These are phyloP conservation scores for Rhagonycha fulva DNA, from an alignment of 2,888 invertebrate genomes.

Conservation along the genomic window DNA sequence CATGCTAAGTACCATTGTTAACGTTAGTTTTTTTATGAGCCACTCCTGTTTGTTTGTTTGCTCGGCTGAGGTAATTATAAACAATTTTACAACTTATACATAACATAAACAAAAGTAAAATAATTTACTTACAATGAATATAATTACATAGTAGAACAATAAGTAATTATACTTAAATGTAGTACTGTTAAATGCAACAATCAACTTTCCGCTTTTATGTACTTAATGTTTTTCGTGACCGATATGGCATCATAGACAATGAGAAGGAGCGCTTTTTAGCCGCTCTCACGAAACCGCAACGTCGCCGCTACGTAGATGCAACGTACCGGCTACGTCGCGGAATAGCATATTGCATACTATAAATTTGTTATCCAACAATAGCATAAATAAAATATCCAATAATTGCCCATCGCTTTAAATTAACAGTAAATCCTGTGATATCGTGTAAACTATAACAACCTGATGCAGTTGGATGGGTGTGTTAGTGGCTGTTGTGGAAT, in stretches of 20 bases:
- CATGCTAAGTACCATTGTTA: background rate
- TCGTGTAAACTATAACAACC: background rate
- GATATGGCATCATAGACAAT: background rate
- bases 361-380: background rate
- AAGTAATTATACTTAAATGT: background rate
- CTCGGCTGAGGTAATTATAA: background rate
- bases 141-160: background rate
- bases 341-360: background rate
- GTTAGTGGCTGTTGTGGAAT: background rate
- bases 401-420: background rate
- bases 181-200: background rate
- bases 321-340: background rate
- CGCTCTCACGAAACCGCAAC: background rate
- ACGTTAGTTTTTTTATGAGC: background rate
- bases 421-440: background rate
- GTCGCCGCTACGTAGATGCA: background rate
- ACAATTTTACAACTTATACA: background rate
- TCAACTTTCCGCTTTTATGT: background rate
- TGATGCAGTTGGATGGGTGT: background rate
- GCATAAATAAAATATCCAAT: background rate
- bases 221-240: background rate
- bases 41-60: background rate
- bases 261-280: too few relatives aligned
- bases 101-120: background rate
- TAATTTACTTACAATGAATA: background rate